Percentiles rank a stretch among this genome's conserved stretches.
Evolutionary conservation across 2,113 vertebrate genomes (phyloP).

Genomic region (Nycticryphes semicollaris): DNA sequence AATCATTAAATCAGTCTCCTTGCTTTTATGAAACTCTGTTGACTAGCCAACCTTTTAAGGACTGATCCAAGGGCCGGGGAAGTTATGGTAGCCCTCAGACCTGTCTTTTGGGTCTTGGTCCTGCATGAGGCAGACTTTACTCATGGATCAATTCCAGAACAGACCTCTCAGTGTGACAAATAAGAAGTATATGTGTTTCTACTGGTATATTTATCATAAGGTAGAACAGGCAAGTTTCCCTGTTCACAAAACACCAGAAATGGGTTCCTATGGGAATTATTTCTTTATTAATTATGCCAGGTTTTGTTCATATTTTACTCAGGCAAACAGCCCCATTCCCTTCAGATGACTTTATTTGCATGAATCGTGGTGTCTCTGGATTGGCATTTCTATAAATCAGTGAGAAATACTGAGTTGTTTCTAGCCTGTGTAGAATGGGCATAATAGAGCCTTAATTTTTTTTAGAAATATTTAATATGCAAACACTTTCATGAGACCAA

Average conservation of each 20-base stretch:
- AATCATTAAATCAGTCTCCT: not conserved
- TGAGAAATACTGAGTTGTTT: not conserved
- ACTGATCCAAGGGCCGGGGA: not conserved
- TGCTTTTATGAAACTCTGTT: not conserved
- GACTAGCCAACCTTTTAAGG: not conserved
- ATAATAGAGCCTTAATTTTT: not conserved
- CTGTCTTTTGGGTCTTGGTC: not conserved
- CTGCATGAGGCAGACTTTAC: not conserved
- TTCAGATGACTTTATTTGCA: conserved; percentile 9
- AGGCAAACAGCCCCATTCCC: not conserved
- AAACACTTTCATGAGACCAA: not conserved
- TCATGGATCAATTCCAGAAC: not conserved
- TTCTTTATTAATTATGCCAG: conserved; percentile 5
- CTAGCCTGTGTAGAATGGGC: not conserved
- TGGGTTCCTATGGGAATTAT: not conserved
- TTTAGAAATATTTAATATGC: not conserved
- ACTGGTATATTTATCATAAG: not conserved
- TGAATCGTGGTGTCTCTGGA: not conserved
- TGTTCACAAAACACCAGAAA: not conserved
- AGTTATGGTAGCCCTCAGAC: not conserved
- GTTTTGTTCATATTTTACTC: not conserved
- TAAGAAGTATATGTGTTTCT: not conserved
- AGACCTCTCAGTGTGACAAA: not conserved
- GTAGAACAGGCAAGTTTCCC: not conserved
- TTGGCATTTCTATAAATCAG: conserved; percentile 11